A percentile compares a stretch with the other conserved stretches of the same genome.
Conservation (phyloP, 2,113 vertebrate species). For the Pygoscelis adeliae region DNA sequence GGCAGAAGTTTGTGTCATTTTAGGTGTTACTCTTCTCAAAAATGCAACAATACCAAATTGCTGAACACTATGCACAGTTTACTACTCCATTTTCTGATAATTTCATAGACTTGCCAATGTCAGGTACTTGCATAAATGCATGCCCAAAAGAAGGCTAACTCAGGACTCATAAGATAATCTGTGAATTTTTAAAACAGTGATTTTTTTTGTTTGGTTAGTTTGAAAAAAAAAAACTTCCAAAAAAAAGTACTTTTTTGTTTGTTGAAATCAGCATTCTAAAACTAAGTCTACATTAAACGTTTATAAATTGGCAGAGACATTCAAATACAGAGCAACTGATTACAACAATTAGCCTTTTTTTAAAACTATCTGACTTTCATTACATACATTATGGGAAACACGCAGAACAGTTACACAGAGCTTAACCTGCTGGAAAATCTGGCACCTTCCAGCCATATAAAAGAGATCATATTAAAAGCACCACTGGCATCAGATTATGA, state of each 20-base stretch:
- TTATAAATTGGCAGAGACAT: neutral
- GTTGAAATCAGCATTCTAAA: neutral
- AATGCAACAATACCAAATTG: slow-evolving; percentile 47
- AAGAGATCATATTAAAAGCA: neutral
- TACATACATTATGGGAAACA: neutral
- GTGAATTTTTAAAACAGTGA: neutral
- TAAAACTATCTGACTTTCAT: neutral
- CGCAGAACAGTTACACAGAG: neutral
- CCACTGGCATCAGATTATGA: neutral
- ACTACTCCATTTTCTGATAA: neutral
- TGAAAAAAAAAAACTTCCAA: neutral
- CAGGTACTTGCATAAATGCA: neutral
- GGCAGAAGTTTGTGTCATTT: slow-evolving; percentile 46
- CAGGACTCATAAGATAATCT: neutral
- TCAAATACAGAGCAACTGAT: neutral
- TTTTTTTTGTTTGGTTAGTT: neutral
- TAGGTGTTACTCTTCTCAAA: slow-evolving; percentile 51
- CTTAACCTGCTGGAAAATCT: neutral
- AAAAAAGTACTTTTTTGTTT: neutral
- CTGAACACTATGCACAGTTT: neutral
- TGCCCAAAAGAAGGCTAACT: neutral
- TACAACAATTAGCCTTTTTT: neutral
- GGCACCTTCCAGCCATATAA: neutral
- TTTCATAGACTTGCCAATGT: neutral
- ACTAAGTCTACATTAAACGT: neutral